Evolutionary conservation across 2,113 vertebrate genomes (phyloP).

Genomic region (Amphiprion percula): DNA sequence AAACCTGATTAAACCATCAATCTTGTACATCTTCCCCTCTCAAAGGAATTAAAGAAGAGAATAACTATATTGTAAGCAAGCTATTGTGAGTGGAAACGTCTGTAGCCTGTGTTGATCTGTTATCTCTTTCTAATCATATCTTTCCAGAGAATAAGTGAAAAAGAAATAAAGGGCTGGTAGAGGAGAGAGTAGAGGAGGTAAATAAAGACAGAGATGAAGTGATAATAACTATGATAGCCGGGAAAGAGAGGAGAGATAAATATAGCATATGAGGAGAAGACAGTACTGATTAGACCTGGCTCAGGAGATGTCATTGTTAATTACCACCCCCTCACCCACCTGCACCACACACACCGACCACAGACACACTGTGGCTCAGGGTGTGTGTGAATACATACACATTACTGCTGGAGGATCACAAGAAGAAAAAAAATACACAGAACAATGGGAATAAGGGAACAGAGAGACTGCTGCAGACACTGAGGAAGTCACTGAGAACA

Average conservation of each 20-base stretch:
- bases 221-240: conserved; percentile 79
- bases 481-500: no score
- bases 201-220: conserved; percentile 72
- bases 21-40: conserved; percentile 33
- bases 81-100: conserved; percentile 40
- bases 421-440: background rate
- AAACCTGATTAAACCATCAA: conserved; percentile 66
- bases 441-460: background rate
- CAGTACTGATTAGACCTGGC: conserved; percentile 77
- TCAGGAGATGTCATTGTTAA: conserved; percentile 78
- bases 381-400: conserved; percentile 12
- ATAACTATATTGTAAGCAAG: conserved; percentile 33
- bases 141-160: conserved; percentile 42
- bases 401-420: background rate
- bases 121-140: conserved; percentile 50
- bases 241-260: conserved; percentile 68
- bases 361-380: background rate
- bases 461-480: background rate
- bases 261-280: conserved; percentile 67
- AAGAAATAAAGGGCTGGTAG: conserved; percentile 29
- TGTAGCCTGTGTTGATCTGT: conserved; percentile 42
- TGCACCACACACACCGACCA: conserved; percentile 56
- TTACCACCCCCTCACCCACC: conserved; percentile 75
- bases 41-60: conserved; percentile 42
- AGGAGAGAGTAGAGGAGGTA: conserved; percentile 33